Evolutionary conservation across 2,113 vertebrate genomes (phyloP).

Genomic region (Riparia riparia): DNA sequence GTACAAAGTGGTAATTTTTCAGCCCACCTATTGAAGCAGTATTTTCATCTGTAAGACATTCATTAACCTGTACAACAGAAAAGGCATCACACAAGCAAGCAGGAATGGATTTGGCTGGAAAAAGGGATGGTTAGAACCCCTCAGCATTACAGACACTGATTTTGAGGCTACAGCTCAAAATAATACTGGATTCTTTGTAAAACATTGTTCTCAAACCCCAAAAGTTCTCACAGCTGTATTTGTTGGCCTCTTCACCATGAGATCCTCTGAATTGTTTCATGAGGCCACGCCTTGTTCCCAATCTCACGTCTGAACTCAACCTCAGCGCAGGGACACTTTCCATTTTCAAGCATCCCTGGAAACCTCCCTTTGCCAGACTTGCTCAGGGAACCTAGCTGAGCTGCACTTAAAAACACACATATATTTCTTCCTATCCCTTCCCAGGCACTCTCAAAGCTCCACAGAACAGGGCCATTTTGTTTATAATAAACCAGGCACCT

Average conservation of each 20-base stretch:
- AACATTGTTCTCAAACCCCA: not conserved
- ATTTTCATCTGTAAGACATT: not conserved
- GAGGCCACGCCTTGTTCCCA: not conserved
- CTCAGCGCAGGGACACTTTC: fast-evolving
- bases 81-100: not conserved
- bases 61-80: not conserved
- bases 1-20: not conserved
- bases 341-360: not conserved
- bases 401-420: not conserved
- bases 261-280: not conserved
- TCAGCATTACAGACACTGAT: not conserved
- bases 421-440: not conserved
- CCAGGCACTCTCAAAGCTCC: not conserved
- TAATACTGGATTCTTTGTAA: not conserved
- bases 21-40: not conserved
- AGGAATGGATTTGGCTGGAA: not conserved
- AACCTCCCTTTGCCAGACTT: not conserved
- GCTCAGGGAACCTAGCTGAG: not conserved
- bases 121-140: not conserved
- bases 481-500: not conserved
- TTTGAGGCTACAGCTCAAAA: not conserved
- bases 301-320: not conserved
- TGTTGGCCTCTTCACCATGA: not conserved
- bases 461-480: not conserved
- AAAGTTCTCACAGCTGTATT: not conserved